Evolutionary conservation across 2,888 invertebrate species (phyloP).

Genomic region (Rotaria sp.): DNA sequence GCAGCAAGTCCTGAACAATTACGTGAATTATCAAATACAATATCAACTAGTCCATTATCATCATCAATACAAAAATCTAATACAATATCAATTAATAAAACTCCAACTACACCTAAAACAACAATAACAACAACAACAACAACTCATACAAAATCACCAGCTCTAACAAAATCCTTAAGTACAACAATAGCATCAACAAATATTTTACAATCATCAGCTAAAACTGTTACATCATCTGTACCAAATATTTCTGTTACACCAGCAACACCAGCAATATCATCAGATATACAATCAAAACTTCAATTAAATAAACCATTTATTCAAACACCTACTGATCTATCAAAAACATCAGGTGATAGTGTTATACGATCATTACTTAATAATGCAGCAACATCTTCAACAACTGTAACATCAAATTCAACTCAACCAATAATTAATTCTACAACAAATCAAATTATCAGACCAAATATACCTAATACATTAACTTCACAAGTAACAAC

Average conservation of each 20-base stretch:
- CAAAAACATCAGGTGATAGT: not conserved
- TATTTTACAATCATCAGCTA: not conserved
- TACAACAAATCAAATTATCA: not conserved
- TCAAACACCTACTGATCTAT: not conserved
- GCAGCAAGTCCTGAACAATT: slow-evolving; percentile 6
- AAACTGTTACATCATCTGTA: not conserved
- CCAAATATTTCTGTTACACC: not conserved
- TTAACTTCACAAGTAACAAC: too few relatives aligned
- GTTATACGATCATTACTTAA: not conserved
- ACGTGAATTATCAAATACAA: not conserved
- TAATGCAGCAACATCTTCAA: not conserved
- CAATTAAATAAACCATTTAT: not conserved
- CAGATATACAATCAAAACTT: not conserved
- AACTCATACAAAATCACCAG: not conserved
- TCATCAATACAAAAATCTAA: not conserved
- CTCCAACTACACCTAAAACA: not conserved
- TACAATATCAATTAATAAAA: not conserved
- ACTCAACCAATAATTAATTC: not conserved
- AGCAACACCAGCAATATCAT: not conserved
- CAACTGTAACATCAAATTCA: not conserved
- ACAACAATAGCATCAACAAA: not conserved
- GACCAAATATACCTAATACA: not conserved
- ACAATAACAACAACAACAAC: not conserved
- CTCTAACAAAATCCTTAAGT: not conserved
- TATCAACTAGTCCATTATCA: not conserved